A percentile compares a stretch with the other conserved stretches of the same genome.
phyloP scores from a whole-genome alignment of 2,113 vertebrate species.

The Nycticryphes semicollaris region DNA sequence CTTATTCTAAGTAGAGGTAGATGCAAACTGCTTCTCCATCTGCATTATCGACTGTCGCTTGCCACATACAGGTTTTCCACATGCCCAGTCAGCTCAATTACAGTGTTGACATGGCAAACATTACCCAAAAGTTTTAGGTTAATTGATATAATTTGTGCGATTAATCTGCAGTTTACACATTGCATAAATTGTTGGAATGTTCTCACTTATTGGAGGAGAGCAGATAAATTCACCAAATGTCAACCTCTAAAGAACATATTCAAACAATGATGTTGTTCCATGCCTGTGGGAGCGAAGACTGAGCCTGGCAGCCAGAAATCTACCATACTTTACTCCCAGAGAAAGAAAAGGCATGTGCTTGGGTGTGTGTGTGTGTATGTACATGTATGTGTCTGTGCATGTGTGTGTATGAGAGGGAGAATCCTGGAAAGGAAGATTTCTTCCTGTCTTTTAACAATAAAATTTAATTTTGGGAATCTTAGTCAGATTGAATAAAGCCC shows the following conservation, averaged over 20 bases:
- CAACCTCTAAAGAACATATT: constrained; percentile 23
- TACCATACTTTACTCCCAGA: not conserved
- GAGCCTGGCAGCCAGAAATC: constrained; percentile 51
- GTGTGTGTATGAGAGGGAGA: not conserved
- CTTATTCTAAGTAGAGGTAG: not conserved
- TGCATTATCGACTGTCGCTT: not conserved
- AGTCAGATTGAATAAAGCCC: not conserved
- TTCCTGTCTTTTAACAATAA: not conserved
- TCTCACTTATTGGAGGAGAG: not conserved
- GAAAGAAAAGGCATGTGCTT: not conserved
- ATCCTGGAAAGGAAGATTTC: not conserved
- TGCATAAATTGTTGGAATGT: constrained; percentile 17
- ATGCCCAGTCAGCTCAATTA: not conserved
- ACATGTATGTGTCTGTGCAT: rapidly evolving
- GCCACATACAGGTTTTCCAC: not conserved
- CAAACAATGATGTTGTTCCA: constrained; percentile 15
- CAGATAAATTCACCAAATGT: constrained; percentile 29
- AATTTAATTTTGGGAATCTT: not conserved
- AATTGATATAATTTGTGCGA: constrained; percentile 41
- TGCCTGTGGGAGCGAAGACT: not conserved
- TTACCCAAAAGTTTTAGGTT: constrained; percentile 30
- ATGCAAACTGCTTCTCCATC: not conserved
- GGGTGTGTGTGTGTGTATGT: not conserved
- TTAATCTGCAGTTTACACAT: constrained; percentile 24
- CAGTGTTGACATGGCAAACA: constrained; percentile 32